phyloP scores from a whole-genome alignment of 2,797 vertebrate genomes.

The Pteronotus mesoamericanus region DNA sequence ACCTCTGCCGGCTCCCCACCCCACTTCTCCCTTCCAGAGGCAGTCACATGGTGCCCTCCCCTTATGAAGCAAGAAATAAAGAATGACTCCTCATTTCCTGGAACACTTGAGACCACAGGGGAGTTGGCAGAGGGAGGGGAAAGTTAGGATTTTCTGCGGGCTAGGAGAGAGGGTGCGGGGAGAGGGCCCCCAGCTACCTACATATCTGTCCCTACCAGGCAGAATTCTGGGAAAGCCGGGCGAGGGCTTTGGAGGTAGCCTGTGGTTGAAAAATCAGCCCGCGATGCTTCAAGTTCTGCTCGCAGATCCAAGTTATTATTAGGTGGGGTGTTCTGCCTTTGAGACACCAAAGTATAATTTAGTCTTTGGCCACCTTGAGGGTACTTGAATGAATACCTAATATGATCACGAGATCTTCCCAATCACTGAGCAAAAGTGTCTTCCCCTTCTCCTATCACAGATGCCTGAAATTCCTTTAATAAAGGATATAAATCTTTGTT shows the following conservation, averaged over 20 bases:
- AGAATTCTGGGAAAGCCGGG: background rate
- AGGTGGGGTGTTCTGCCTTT: background rate
- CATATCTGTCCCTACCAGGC: background rate
- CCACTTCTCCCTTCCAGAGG: background rate
- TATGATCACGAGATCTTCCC: background rate
- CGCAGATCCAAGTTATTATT: background rate
- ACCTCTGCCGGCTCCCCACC: background rate
- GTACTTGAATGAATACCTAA: background rate
- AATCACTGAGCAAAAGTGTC: background rate
- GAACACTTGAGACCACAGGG: conserved; percentile 37
- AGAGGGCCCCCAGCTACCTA: background rate
- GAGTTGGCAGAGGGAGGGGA: conserved; percentile 29
- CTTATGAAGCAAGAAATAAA: conserved; percentile 6
- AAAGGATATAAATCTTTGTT: background rate
- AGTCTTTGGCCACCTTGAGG: background rate
- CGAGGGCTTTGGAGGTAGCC: background rate
- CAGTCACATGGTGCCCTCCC: background rate
- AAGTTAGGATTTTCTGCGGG: background rate
- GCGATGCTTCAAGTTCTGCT: background rate
- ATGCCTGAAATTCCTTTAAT: background rate
- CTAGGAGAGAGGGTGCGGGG: background rate
- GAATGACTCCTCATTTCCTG: conserved; percentile 53
- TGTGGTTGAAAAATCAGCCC: background rate
- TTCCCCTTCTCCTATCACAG: background rate
- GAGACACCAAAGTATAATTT: background rate